These are phyloP conservation scores for Dryadula phaetusa DNA, from an alignment of 2,888 invertebrate genomes.

Conservation along the genomic window DNA sequence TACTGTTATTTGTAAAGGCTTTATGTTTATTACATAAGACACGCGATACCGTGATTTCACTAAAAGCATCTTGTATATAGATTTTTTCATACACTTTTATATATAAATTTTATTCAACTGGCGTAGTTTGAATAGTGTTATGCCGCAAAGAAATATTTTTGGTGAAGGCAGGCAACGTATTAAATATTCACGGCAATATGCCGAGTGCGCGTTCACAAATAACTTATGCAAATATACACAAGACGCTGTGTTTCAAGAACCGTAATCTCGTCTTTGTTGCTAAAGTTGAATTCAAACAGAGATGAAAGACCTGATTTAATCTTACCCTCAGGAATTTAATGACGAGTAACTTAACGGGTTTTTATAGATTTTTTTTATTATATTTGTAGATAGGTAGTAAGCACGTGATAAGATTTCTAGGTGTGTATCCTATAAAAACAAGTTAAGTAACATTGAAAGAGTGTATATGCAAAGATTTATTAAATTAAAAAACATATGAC, in stretches of 20 bases:
- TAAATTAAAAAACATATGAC: too few relatives aligned
- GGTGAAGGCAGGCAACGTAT: conserved; percentile 53
- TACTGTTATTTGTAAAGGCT: conserved; percentile 60
- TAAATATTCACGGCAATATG: conserved; percentile 70
- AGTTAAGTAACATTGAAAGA: too few relatives aligned
- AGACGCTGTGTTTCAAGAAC: conserved; percentile 59
- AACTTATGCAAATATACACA: conserved; percentile 68
- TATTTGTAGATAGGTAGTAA: too few relatives aligned
- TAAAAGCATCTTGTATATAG: conserved; percentile 68
- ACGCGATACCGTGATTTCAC: conserved; percentile 76
- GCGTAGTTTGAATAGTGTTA: conserved; percentile 67
- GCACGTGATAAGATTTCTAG: too few relatives aligned
- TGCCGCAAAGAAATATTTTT: conserved; percentile 66
- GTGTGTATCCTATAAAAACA: too few relatives aligned
- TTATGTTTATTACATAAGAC: conserved; percentile 61
- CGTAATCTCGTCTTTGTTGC: conserved; percentile 53
- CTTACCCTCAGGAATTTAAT: conserved; percentile 3
- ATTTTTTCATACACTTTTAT: conserved; percentile 55
- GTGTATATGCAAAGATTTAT: too few relatives aligned
- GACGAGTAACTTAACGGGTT: conserved; percentile 11
- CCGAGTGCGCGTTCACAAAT: conserved; percentile 61
- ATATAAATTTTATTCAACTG: conserved; percentile 64
- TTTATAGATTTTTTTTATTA: conserved; percentile 1
- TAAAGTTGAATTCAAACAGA: conserved; percentile 44
- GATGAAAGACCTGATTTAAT: conserved; percentile 33